Base-by-base conservation (phyloP, 2,797 vertebrate species). In the Gambusia yucatana region DNA sequence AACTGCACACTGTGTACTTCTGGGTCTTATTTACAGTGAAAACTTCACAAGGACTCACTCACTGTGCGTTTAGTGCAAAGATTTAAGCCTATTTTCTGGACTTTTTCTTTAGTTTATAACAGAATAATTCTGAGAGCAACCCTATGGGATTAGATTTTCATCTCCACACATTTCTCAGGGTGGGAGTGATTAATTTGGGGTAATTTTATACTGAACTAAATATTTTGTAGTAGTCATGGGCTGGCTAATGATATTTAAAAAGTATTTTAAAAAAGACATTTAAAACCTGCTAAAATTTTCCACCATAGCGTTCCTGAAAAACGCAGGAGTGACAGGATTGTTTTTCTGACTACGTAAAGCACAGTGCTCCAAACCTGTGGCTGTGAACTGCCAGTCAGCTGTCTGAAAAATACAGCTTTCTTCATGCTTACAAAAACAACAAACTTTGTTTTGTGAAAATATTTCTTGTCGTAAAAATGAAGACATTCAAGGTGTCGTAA, bases 1-100 rank as follows among this genome's bases (percentile, higher is more conserved):
- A 91, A 82, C 81, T 90, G 84, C 87, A 86, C 72, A n/a, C 55
- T 67, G 17, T 73, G 75, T 77, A 7, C 77, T 77, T 72, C 10
- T 75, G 67, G 67, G 77, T 61, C 72, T 76, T 80, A 84, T 83
- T 82, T 79, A 81, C 80, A 83, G 44, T 71, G 2, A 79, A 69
- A 30, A 30, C 77, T 63, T 59, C 43, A 57, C 59, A 52, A n/a
- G 39, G 20, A 13, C 36, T 25, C n/a, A 61, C 6, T n/a, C 72
- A 73, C 57, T 3, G 59, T 61, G 14, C 33, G 5, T 7, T 63
- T 76, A 46, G 43, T 36, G 20, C 36, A 36, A 39, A 3, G 33
- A n/a, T 67, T 39, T 28, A 28, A 13, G 41, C 52, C 16, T 39
- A 13, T 76, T 63, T 30, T 28, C n/a, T 61, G 44, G 10, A 44